These are phyloP conservation scores for Centropus unirufus DNA, from an alignment of 2,113 vertebrate species.

Conservation along the genomic window DNA sequence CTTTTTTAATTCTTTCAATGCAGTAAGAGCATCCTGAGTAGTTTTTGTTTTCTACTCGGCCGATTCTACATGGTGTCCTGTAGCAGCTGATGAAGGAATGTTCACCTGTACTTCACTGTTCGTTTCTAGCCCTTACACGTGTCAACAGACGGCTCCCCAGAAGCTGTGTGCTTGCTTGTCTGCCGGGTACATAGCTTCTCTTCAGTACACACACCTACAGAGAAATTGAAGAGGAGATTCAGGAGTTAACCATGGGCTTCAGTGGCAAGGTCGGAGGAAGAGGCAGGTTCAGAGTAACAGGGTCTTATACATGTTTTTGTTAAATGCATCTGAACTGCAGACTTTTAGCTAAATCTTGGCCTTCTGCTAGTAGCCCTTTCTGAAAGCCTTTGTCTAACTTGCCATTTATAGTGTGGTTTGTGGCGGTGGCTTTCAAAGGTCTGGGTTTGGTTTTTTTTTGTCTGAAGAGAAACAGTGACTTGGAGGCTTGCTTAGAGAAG, in stretches of 20 bases:
- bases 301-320: not conserved
- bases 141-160: not conserved
- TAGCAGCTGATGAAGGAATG: not conserved
- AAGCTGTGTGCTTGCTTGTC: not conserved
- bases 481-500: not conserved
- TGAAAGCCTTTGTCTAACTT: not conserved
- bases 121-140: not conserved
- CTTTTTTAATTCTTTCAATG: not conserved
- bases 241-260: not conserved
- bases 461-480: not conserved
- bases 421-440: not conserved
- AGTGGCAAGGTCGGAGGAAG: not conserved
- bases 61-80: not conserved
- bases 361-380: not conserved
- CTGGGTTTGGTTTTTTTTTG: not conserved
- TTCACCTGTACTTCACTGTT: not conserved
- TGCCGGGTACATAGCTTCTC: not conserved
- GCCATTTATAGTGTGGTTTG: not conserved
- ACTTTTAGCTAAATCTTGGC: not conserved
- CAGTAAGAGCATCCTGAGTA: not conserved
- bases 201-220: not conserved
- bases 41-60: not conserved
- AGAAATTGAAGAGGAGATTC: not conserved
- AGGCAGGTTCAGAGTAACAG: not conserved
- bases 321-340: not conserved